Evolutionary conservation across 2,113 vertebrate species (phyloP), one percentile per base, ranked within the genome.

Genomic region (Oryzias javanicus): DNA sequence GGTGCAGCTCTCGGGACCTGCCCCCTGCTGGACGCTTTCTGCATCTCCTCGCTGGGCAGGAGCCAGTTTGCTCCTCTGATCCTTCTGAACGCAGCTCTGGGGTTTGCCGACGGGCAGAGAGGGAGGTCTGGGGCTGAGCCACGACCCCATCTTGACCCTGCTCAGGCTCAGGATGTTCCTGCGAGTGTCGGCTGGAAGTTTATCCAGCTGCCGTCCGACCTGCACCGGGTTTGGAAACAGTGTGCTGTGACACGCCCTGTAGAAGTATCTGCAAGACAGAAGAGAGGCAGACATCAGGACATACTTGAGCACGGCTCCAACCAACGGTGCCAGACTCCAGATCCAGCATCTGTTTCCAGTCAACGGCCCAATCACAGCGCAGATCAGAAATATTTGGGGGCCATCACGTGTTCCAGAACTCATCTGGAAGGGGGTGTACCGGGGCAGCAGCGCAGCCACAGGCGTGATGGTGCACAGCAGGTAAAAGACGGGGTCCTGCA

Each of bases 401-500:
- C 47, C 1, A 5, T 40, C 22, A 35, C 0, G n/a, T 52, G 56
- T 12, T 13, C 52, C 25, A 27, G 4, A 6, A 15, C 47, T 72
- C 18, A 17, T 55, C 18, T n/a, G 15, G 13, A 49, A 45, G 49
- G 8, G 4, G 16, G 14, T 0, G 22, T 91, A 98, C 97, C 97
- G 94, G 72, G 97, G 97, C 74, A 99, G 89, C 59, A 99, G 88
- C 0, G 97, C 96, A 0, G 92, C 53, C 0, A 93, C 60, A 3
- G 97, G 96, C 0, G 95, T 94, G 77, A 98, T 52, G 77, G 95
- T 59, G 56, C 94, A 96, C 41, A 92, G 93, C 81, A 97, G 85
- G 89, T 99, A 98, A 86, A 98, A 98, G 58, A 93, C 60, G 0
- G 96, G 95, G 65, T 98, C 92, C 62, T 89, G 90, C 87, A 98